These are phyloP conservation scores for Drosophila pseudotakahashii DNA, from an alignment of 2,888 invertebrate species.

Conservation along the genomic window DNA sequence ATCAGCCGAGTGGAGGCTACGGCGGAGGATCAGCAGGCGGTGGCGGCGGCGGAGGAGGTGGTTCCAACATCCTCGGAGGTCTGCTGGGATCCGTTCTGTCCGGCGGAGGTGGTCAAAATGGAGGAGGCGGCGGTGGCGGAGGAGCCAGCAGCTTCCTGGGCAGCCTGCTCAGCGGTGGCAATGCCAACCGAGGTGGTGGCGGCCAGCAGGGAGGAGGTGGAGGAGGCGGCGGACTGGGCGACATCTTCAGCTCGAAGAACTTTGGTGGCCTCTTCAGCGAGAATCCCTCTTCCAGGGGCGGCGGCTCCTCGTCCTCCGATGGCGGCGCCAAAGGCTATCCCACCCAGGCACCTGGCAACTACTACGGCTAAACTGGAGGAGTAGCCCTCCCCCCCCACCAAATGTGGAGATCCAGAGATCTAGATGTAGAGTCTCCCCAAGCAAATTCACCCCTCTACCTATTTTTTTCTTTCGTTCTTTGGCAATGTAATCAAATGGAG, in stretches of 20 bases:
- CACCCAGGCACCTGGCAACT: conserved; percentile 80
- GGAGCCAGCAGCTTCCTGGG: conserved; percentile 67
- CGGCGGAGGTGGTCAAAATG: conserved; percentile 65
- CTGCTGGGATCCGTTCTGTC: conserved; percentile 73
- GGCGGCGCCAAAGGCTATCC: conserved; percentile 80
- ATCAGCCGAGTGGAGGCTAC: conserved; percentile 72
- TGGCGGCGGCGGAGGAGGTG: conserved; percentile 60
- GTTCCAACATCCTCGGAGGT: conserved; percentile 75
- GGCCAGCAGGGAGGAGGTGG: conserved; percentile 51
- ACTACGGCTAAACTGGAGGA: conserved; percentile 58
- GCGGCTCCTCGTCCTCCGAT: conserved; percentile 41
- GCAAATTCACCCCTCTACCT: not conserved
- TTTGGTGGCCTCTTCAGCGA: conserved; percentile 84
- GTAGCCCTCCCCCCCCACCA: no score
- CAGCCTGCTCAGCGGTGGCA: conserved; percentile 67
- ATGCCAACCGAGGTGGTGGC: conserved; percentile 44
- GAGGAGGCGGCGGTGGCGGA: conserved; percentile 51
- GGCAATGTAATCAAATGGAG: conserved; percentile 54
- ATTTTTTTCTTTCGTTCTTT: conserved; percentile 29
- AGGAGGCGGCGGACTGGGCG: conserved; percentile 68
- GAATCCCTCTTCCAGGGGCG: conserved; percentile 74
- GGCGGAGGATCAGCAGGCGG: conserved; percentile 28
- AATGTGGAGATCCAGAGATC: not conserved
- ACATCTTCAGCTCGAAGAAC: conserved; percentile 81
- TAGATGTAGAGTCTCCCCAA: not conserved